Evolutionary conservation across 2,797 vertebrate genomes (phyloP).

Genomic region (Siniperca scherzeri): DNA sequence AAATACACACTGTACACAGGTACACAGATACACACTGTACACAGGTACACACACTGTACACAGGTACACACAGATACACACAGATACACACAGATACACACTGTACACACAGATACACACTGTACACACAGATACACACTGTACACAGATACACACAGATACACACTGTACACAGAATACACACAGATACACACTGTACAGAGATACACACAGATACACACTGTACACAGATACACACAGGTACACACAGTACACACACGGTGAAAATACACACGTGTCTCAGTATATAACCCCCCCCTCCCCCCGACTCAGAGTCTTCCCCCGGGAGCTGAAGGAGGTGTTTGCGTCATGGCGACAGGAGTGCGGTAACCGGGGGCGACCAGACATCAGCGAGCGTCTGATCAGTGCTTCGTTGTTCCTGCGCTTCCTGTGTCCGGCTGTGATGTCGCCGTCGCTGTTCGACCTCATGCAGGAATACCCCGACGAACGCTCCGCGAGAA

Average conservation of each 20-base stretch:
- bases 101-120: too few species aligned
- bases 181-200: not conserved
- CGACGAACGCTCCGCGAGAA: slow-evolving; percentile 93
- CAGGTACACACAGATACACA: too few species aligned
- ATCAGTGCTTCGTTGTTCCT: slow-evolving; percentile 96
- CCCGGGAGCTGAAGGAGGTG: slow-evolving; percentile 96
- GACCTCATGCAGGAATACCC: slow-evolving; percentile 96
- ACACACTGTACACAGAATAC: too few species aligned
- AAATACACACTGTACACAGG: too few species aligned
- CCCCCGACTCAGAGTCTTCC: slow-evolving; percentile 85
- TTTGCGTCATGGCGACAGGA: slow-evolving; percentile 97
- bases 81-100: too few species aligned
- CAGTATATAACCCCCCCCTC: not conserved
- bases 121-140: too few species aligned
- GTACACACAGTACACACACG: not conserved
- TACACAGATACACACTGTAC: too few species aligned
- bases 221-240: not conserved
- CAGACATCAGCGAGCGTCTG: slow-evolving; percentile 94
- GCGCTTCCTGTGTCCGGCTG: slow-evolving; percentile 95
- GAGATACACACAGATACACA: not conserved
- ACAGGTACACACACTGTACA: too few species aligned
- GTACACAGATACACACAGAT: too few species aligned
- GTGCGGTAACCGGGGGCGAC: slow-evolving; percentile 91
- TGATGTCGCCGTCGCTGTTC: slow-evolving; percentile 98
- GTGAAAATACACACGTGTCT: not conserved